Conservation (phyloP, 1,140 invertebrate genomes). For the Aphelinus certus region DNA sequence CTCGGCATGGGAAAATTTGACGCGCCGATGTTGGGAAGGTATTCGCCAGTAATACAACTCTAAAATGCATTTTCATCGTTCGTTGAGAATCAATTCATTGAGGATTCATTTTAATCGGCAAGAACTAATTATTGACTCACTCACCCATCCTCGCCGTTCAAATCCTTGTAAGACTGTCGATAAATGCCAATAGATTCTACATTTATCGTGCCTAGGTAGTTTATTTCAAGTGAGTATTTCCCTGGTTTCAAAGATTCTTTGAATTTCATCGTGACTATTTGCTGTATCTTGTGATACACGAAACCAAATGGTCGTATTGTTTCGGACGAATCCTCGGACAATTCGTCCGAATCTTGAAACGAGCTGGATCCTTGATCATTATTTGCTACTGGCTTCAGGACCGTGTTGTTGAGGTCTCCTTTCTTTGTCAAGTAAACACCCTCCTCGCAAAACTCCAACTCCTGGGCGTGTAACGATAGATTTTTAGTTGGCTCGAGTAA, state of each 20-base stretch:
- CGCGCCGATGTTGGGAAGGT: slow-evolving; percentile 87
- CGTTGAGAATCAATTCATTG: neutral
- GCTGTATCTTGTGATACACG: slow-evolving; percentile 29
- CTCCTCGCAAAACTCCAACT: slow-evolving; percentile 34
- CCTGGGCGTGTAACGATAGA: slow-evolving; percentile 40
- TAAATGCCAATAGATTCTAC: slow-evolving; percentile 46
- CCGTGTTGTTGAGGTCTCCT: slow-evolving; percentile 3
- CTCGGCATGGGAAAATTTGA: slow-evolving; percentile 90
- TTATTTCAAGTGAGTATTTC: slow-evolving; percentile 34
- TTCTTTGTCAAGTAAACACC: slow-evolving; percentile 31
- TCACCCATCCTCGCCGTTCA: slow-evolving; percentile 43
- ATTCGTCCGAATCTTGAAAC: slow-evolving; percentile 21
- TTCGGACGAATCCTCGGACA: slow-evolving; percentile 10
- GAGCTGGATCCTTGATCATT: neutral
- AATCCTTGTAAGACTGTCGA: slow-evolving; percentile 43
- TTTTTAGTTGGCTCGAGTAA: slow-evolving; percentile 35
- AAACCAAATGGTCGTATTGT: slow-evolving; percentile 5
- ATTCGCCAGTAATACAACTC: slow-evolving; percentile 69
- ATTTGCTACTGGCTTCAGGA: slow-evolving; percentile 1
- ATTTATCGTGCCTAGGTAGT: slow-evolving; percentile 44
- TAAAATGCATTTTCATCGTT: neutral
- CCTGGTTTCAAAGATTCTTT: slow-evolving; percentile 25
- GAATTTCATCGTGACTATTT: slow-evolving; percentile 39
- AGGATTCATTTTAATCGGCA: too few relatives aligned
- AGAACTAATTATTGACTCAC: slow-evolving; percentile 20